These are phyloP conservation scores for Periophthalmodon schlosseri DNA, from an alignment of 2,113 vertebrate species.

Conservation along the genomic window DNA sequence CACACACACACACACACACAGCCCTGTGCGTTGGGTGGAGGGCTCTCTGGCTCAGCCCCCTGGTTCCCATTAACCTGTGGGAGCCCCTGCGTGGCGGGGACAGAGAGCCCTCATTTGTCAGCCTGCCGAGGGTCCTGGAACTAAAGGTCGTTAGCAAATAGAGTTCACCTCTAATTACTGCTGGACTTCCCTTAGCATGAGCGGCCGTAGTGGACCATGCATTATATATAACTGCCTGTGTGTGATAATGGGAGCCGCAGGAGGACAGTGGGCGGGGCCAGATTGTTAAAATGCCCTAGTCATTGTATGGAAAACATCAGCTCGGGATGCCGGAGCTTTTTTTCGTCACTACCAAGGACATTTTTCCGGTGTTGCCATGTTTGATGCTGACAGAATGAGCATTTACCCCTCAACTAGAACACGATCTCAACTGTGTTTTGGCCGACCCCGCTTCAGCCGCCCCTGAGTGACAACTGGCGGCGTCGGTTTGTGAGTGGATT, in stretches of 20 bases:
- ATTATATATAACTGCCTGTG: conserved; percentile 1
- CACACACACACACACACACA: not conserved
- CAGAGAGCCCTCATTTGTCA: conserved; percentile 72
- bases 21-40: conserved; percentile 26
- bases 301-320: not conserved
- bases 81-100: conserved; percentile 51
- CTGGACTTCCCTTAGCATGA: conserved; percentile 43
- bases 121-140: conserved; percentile 54
- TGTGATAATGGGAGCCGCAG: conserved; percentile 1
- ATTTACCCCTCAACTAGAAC: not conserved
- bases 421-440: not conserved
- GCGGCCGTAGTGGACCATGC: conserved; percentile 16
- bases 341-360: not conserved
- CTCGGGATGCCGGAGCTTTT: not conserved
- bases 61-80: conserved; percentile 76
- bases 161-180: conserved; percentile 75
- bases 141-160: conserved; percentile 73
- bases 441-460: no score
- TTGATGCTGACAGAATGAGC: not conserved
- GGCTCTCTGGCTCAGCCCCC: conserved; percentile 23
- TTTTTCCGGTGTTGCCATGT: not conserved
- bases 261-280: not conserved
- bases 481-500: no score
- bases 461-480: not conserved
- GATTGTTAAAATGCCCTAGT: conserved; percentile 1